These are phyloP conservation scores for Ptychobarbus kaznakovi DNA, from an alignment of 2,797 vertebrate species.

Conservation along the genomic window DNA sequence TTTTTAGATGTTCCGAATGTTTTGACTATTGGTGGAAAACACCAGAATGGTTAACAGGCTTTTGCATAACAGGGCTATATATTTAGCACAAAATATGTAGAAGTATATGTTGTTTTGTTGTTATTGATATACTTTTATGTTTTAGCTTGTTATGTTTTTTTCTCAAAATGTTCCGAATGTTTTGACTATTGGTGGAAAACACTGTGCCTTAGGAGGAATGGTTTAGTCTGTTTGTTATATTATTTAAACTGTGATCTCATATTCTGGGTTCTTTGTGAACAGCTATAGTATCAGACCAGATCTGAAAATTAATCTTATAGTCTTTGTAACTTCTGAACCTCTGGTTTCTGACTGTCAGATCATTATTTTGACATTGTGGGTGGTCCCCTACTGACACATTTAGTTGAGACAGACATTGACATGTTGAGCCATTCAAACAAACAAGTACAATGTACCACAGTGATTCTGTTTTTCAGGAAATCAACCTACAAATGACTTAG, in stretches of 20 bases:
- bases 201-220: background rate
- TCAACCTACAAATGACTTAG: background rate
- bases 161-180: background rate
- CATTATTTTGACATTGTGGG: background rate
- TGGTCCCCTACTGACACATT: background rate
- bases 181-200: background rate
- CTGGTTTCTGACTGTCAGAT: background rate
- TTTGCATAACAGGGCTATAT: background rate
- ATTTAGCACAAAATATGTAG: background rate
- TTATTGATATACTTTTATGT: background rate
- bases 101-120: background rate
- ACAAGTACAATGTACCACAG: background rate
- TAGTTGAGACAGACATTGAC: background rate
- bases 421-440: background rate
- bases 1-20: too few relatives aligned
- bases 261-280: background rate
- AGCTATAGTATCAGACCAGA: background rate
- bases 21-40: too few relatives aligned
- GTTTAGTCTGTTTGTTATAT: conserved; percentile 4
- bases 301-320: background rate
- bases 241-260: background rate
- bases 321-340: background rate
- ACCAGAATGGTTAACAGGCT: background rate
- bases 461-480: background rate
- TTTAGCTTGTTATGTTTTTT: background rate